Conservation (phyloP, 2,113 vertebrate genomes). For the Alosa alosa region DNA sequence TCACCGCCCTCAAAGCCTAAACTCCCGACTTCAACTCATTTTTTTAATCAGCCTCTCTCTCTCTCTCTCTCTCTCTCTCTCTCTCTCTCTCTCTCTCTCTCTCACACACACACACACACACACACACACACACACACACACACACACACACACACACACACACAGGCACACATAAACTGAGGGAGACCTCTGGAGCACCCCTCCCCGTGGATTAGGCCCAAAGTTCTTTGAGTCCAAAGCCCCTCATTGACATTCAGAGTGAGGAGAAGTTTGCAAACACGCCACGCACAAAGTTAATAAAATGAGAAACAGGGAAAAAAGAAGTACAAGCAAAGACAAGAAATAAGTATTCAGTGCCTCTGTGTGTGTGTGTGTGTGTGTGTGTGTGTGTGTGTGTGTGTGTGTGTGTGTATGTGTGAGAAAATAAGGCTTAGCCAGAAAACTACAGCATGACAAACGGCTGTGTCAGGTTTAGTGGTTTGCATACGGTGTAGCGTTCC, state of each 20-base stretch:
- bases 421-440: not conserved
- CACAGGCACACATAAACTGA: not conserved
- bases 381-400: too few species aligned
- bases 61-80: not conserved
- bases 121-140: too few species aligned
- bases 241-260: slow-evolving; percentile 21
- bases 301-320: not conserved
- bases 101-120: slow-evolving; percentile 11
- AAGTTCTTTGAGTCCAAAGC: slow-evolving; percentile 35
- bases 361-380: not conserved
- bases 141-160: not conserved
- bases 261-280: slow-evolving; percentile 36
- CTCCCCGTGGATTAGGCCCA: slow-evolving; percentile 31
- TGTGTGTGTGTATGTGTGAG: not conserved
- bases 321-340: not conserved
- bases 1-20: slow-evolving; percentile 28
- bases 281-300: not conserved
- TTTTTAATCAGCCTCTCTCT: not conserved
- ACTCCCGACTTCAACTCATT: not conserved
- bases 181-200: slow-evolving; percentile 27
- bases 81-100: not conserved
- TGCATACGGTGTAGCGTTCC: not conserved
- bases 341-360: not conserved
- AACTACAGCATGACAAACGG: not conserved
- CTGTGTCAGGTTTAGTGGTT: not conserved